A percentile compares a stretch with the other conserved stretches of the same genome.
Conservation (phyloP, 2,888 invertebrate genomes). For the Zele albiditarsus region DNA sequence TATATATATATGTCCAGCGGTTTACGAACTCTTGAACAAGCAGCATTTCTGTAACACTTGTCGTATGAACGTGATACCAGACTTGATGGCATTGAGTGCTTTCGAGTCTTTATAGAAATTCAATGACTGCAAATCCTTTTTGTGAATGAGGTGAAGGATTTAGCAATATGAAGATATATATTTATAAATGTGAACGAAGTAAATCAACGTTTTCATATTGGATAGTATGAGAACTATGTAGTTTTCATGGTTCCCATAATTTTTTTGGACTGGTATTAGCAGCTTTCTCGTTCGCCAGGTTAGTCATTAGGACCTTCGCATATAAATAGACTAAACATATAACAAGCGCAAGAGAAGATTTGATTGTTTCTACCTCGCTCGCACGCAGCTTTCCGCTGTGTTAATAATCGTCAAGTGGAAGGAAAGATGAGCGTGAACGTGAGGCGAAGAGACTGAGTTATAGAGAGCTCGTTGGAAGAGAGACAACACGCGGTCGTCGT, state of each 20-base stretch:
- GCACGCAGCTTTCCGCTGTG: slow-evolving; percentile 3
- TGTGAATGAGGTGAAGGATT: neutral
- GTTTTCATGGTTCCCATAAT: slow-evolving; percentile 47
- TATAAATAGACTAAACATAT: slow-evolving; percentile 52
- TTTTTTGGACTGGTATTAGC: slow-evolving; percentile 44
- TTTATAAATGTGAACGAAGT: neutral
- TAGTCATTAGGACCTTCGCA: slow-evolving; percentile 61
- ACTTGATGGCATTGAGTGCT: neutral
- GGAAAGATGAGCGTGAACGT: neutral
- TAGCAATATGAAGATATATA: neutral
- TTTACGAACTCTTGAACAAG: slow-evolving; percentile 1
- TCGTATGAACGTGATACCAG: neutral
- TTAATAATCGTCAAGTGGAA: slow-evolving; percentile 1
- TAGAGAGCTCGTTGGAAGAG: slow-evolving; percentile 19
- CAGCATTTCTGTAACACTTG: slow-evolving; percentile 12
- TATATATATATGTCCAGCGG: neutral
- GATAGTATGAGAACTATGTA: neutral
- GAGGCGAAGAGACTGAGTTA: neutral
- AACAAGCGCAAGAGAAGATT: slow-evolving; percentile 40
- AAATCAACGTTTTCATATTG: slow-evolving; percentile 11
- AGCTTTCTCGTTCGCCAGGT: slow-evolving; percentile 48
- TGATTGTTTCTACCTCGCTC: slow-evolving; percentile 2
- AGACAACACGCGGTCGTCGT: slow-evolving; percentile 32
- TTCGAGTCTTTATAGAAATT: neutral
- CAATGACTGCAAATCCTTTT: neutral